Conservation (phyloP, 2,888 invertebrate genomes). For the Mongoloraphidia duomilia region DNA sequence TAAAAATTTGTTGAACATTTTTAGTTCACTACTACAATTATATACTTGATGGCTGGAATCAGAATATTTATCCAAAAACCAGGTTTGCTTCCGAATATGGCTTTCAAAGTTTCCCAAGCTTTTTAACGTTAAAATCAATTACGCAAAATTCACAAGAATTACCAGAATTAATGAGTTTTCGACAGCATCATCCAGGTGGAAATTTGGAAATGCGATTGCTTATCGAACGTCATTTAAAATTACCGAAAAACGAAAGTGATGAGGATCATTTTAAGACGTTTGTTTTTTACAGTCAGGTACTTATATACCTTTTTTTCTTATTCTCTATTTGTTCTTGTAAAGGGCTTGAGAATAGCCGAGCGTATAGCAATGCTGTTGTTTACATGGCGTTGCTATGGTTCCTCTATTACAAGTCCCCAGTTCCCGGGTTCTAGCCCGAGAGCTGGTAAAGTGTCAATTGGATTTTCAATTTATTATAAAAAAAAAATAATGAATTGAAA, state of each 20-base stretch:
- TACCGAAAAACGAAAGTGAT: conserved; percentile 36
- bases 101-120: conserved; percentile 75
- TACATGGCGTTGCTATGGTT: too few species aligned
- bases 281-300: conserved; percentile 74
- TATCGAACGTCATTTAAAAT: conserved; percentile 45
- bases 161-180: conserved; percentile 47
- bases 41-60: conserved; percentile 63
- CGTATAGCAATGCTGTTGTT: too few species aligned
- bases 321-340: not conserved
- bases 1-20: conserved; percentile 16
- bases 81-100: conserved; percentile 95
- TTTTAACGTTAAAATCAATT: conserved; percentile 48
- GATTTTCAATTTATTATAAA: too few species aligned
- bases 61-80: conserved; percentile 58
- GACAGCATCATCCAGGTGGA: conserved; percentile 79
- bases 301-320: conserved; percentile 8
- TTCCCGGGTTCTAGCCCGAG: too few species aligned
- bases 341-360: too few species aligned
- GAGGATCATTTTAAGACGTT: conserved; percentile 47
- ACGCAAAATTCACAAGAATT: conserved; percentile 31
- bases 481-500: too few species aligned
- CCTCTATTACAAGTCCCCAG: too few species aligned
- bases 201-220: conserved; percentile 45
- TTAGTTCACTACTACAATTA: conserved; percentile 85
- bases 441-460: too few species aligned